Conservation (phyloP, 2,113 vertebrate species). For the Syngnathoides biaculeatus region DNA sequence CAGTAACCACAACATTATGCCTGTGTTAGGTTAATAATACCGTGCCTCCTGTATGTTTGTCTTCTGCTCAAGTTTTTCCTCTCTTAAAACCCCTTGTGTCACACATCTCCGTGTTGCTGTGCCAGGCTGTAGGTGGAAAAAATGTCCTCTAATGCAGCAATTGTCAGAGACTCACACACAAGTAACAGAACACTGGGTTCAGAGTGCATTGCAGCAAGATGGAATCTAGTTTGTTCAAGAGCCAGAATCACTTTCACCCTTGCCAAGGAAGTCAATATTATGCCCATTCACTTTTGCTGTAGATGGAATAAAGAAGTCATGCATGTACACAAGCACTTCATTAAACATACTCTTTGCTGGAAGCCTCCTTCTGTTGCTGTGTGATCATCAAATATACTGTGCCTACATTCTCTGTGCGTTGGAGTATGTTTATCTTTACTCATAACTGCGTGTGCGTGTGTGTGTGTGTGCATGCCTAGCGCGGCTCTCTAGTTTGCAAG, state of each 20-base stretch:
- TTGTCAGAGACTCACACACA: background rate
- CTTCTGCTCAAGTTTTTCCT: no score
- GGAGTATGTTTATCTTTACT: conserved; percentile 27
- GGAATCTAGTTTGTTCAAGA: background rate
- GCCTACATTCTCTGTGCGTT: background rate
- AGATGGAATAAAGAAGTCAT: background rate
- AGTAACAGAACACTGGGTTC: background rate
- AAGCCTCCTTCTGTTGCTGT: background rate
- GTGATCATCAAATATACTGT: conserved; percentile 3
- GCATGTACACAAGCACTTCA: background rate
- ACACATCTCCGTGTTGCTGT: background rate
- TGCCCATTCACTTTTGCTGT: background rate
- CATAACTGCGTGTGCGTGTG: background rate
- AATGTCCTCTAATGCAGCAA: background rate
- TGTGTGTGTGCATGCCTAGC: conserved; percentile 18
- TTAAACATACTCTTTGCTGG: background rate
- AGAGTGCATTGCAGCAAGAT: background rate
- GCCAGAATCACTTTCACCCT: background rate
- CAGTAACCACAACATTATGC: no score
- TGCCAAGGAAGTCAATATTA: background rate
- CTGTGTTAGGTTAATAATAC: no score
- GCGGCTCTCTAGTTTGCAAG: conserved; percentile 30
- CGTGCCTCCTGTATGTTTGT: no score
- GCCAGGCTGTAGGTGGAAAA: background rate
- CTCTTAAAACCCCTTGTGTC: no score